Percentiles rank a stretch among this genome's conserved stretches.
Conservation (phyloP, 2,888 invertebrate genomes). For the Calameuta filiformis region DNA sequence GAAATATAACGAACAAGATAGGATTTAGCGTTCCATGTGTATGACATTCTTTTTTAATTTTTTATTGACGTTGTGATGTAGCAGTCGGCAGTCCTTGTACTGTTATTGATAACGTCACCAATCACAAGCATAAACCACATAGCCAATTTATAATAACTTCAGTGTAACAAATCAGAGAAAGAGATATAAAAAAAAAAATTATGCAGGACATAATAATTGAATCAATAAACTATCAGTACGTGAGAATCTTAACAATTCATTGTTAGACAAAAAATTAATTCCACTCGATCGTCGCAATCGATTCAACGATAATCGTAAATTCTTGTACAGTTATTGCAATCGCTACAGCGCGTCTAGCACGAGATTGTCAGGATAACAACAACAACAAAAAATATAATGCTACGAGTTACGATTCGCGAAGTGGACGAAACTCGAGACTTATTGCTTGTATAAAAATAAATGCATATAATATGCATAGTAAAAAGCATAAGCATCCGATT, state of each 20-base stretch:
- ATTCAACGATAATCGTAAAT: no score
- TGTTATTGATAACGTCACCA: conserved; percentile 40
- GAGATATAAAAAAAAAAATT: background rate
- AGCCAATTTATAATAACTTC: conserved; percentile 43
- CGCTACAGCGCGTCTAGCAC: background rate
- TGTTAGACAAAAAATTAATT: background rate
- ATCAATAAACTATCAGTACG: background rate
- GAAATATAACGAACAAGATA: conserved; percentile 5
- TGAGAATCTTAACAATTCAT: background rate
- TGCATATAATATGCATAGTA: background rate
- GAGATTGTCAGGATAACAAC: background rate
- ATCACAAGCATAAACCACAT: conserved; percentile 37
- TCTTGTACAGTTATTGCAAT: background rate
- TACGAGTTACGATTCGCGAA: background rate
- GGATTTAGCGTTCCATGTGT: conserved; percentile 34
- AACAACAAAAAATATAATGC: background rate
- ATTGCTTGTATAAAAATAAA: background rate
- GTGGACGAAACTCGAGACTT: background rate
- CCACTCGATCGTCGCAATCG: no score
- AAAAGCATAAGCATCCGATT: background rate
- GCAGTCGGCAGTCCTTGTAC: conserved; percentile 54
- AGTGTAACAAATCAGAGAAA: background rate
- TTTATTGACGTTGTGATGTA: conserved; percentile 45
- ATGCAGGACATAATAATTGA: background rate
- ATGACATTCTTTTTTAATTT: conserved; percentile 33